Base-by-base conservation (phyloP, 2,888 invertebrate genomes). In the Andrena bucephala region DNA sequence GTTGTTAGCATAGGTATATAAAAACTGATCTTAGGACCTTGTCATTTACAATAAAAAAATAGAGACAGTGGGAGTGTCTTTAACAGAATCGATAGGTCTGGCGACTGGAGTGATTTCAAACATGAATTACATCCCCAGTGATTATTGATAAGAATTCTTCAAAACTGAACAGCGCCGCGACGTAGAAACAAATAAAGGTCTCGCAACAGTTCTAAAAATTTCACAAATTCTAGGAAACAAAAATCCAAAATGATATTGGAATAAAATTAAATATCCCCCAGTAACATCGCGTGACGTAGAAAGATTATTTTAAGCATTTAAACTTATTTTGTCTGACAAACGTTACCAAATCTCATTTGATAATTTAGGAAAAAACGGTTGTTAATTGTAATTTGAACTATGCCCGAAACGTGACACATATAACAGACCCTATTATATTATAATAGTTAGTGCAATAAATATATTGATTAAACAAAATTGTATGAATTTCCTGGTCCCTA, bases 291-390 rank as follows among this genome's bases (percentile, higher is more conserved):
- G 50, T 29, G 66, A 66, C 7, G 27, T 29, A 7, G 50, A 50
- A 50, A 50, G 50, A 52, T 29, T 50, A 27, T 50, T 66, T 50
- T 48, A 27, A 13, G 50, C 66, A 31, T 48, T 7, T n/a, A 66
- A 66, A 66, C 7, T 50, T 27, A 66, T 48, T 50, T 66, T 52
- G 7, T 52, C 52, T 6, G 20, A 52, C 52, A 52, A 52, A 52
- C 20, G 20, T 16, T 20, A 52, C 0, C 20, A 52, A 16, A 20
- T 52, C 20, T 20, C n/a, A 20, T 7, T 52, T 52, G 16, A 20
- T 52, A 52, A 52, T 52, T 7, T 52, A 52, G 52, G 20, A 52
- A 52, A 50, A 52, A 52, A 52, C 2, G 6, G 52, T 52, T 52
- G 0, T 52, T 52, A 20, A 52, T 20, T 52, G 20, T 52, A 52